Evolutionary conservation across 2,797 vertebrate species (phyloP), one percentile per base, ranked within the genome.

Genomic region (Hipposideros larvatus): DNA sequence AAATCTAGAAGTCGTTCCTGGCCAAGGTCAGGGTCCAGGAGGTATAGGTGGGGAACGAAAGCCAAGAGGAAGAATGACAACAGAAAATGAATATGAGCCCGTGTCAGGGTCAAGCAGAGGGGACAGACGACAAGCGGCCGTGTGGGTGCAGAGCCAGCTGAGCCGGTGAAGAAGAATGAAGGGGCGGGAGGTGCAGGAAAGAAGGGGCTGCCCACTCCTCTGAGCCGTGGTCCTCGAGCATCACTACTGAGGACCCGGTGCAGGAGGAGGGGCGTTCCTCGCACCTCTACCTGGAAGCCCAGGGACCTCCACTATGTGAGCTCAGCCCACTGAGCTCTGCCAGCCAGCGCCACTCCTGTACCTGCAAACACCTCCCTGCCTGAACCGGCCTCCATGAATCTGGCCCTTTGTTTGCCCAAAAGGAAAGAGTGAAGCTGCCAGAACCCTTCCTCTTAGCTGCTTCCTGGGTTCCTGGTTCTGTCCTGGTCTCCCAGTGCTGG

Each of bases 41-140:
- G 57, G 16, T 19, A n/a, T 4, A 24, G 22, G 24, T 28, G 11
- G 37, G 15, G 22, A 57, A 34, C 4, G 1, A 83, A 82, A 77
- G 4, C 10, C 43, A 71, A 28, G 65, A 74, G 51, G 43, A 9
- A 51, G 77, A 85, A 57, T 15, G 75, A 74, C 26, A 65, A 28
- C n/a, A 61, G 59, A 55, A 86, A 22, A 43, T 7, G 43, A 51
- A 1, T 5, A 15, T 0, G 8, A 80, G 19, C n/a, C 74, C 22
- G 4, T 21, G 18, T 5, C 28, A 7, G 5, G 43, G 55, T 61
- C 11, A 24, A 46, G 73, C 51, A 31, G 22, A 0, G 3, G 3
- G 1, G 19, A 41, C 59, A 9, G 11, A 3, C 0, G 0, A 28
- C 13, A 28, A 51, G 63, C 22, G 2, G 13, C 28, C 15, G 0